Evolutionary conservation across 2,113 vertebrate species (phyloP), one percentile per base, ranked within the genome.

Genomic region (Sorex fumeus): DNA sequence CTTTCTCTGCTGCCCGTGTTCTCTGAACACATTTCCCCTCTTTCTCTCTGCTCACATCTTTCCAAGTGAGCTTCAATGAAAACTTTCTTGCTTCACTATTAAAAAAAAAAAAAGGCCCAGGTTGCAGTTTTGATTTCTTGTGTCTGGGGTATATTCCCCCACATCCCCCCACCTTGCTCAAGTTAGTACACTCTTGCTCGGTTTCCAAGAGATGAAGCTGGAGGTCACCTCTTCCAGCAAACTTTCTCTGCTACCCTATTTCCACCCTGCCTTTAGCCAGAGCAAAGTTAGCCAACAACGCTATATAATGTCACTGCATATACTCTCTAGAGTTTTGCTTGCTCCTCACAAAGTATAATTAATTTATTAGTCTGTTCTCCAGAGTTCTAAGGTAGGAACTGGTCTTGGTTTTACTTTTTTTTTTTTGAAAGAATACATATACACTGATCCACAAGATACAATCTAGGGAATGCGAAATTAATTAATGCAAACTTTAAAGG

Each of bases 401-500:
- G 13, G 50, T 34, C 82, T 57, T 0, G 40, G 10, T 85, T 87
- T 92, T 74, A 36, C 84, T 87, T 82, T 88, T 81, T 60, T 60
- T 21, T 21, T 18, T 60, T 60, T 60, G 3, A 60, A 60, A 60
- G 7, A 66, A 66, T 11, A 28, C 25, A 66, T 30, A 23, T 78
- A 81, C 34, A 79, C 4, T 28, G 50, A 75, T 76, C 66, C 57
- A 66, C 81, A 45, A 94, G 28, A 88, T 27, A 85, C 28, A 77
- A 72, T 47, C 82, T 85, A 8, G 27, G 6, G 23, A 69, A 83
- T 86, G 81, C 64, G 75, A 93, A 90, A 86, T 72, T 84, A 88
- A 84, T 77, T 78, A 88, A 67, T 90, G 32, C 23, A 71, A 89
- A 76, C 53, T 91, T 93, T 34, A 86, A 91, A 89, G 62, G 36